Evolutionary conservation across 2,797 vertebrate genomes (phyloP).

Genomic region (Trematomus bernacchii): DNA sequence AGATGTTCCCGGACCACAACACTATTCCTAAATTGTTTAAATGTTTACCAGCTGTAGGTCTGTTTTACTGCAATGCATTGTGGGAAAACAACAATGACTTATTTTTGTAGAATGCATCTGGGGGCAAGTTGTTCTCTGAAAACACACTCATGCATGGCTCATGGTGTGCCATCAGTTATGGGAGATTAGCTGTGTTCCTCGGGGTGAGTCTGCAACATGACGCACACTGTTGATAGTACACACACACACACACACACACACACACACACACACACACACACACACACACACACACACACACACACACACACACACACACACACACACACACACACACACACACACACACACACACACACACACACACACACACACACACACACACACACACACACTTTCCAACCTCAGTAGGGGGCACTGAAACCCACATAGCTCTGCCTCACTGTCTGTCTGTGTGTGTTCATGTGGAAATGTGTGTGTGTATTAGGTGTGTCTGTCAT

Average conservation of each 20-base stretch:
- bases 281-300: conserved; percentile 31
- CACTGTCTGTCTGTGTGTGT: conserved; percentile 42
- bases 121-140: background rate
- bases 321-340: conserved; percentile 19
- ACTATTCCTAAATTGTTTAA: conserved; percentile 7
- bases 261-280: conserved; percentile 21
- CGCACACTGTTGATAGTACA: conserved; percentile 25
- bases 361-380: conserved; percentile 25
- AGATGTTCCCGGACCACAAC: conserved; percentile 17
- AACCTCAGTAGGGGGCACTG: conserved; percentile 56
- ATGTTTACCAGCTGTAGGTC: conserved; percentile 16
- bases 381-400: conserved; percentile 65
- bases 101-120: background rate
- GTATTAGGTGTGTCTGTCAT: conserved; percentile 66
- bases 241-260: conserved; percentile 23
- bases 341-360: conserved; percentile 21
- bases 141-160: conserved; percentile 1
- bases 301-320: conserved; percentile 43
- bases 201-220: conserved; percentile 59
- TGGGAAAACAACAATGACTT: background rate
- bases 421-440: conserved; percentile 62
- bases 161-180: background rate
- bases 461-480: conserved; percentile 60
- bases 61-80: background rate
- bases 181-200: conserved; percentile 18